Percentiles rank a stretch among this genome's conserved stretches.
These are phyloP conservation scores for Tachina grossa DNA, from an alignment of 2,888 invertebrate species.

Conservation along the genomic window DNA sequence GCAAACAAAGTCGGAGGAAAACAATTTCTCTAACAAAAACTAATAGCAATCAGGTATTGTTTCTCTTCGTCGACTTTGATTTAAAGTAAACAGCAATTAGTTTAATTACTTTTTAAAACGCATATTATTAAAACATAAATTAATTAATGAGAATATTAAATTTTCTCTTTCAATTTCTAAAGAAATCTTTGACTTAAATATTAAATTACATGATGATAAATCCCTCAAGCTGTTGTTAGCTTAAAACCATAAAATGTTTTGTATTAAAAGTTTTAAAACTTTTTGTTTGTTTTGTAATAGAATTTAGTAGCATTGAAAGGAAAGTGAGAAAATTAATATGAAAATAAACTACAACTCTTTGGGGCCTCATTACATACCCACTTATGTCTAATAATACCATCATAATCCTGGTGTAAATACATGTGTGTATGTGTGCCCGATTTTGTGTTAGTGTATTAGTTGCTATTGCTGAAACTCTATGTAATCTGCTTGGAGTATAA, in stretches of 20 bases:
- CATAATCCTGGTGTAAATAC: constrained; percentile 7
- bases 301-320: neutral
- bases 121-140: neutral
- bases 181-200: constrained; percentile 33
- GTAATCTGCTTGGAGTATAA: constrained; percentile 25
- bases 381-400: neutral
- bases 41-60: no score
- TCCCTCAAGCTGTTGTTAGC: constrained; percentile 34
- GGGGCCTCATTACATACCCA: constrained; percentile 9
- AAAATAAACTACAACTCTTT: constrained; percentile 24
- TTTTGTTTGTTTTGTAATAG: neutral
- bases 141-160: neutral
- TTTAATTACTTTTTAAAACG: neutral
- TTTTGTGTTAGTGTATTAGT: neutral
- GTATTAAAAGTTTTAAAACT: constrained; percentile 45
- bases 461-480: neutral
- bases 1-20: no score
- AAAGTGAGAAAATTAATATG: neutral
- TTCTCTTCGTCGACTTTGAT: no score
- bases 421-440: neutral
- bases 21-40: no score
- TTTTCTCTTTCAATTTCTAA: neutral
- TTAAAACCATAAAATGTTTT: constrained; percentile 39
- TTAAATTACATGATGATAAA: constrained; percentile 35
- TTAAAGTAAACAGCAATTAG: neutral